phyloP scores from a whole-genome alignment of 92 coral and sea anemone genomes.

The Meandrina meandrites region DNA sequence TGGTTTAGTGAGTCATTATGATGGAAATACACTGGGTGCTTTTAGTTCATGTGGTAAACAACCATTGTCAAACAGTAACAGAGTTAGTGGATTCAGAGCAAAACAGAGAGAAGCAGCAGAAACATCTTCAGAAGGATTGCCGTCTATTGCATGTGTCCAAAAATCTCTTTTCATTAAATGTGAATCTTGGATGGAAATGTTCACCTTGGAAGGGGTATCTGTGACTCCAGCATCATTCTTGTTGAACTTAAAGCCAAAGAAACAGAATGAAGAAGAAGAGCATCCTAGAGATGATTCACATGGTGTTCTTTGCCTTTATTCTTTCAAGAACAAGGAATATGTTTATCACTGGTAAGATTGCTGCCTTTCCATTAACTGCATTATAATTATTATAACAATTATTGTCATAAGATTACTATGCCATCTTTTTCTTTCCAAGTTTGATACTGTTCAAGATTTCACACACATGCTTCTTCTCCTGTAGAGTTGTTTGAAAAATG shows the following conservation, averaged over 20 bases:
- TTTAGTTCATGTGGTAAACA: slow-evolving; percentile 8
- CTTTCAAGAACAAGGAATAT: slow-evolving; percentile 17
- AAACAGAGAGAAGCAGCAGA: slow-evolving; percentile 3
- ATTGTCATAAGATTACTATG: not conserved
- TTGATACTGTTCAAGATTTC: not conserved
- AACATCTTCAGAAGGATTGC: not conserved
- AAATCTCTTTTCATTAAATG: slow-evolving; percentile 34
- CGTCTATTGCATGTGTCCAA: not conserved
- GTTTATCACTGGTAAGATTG: slow-evolving; percentile 33
- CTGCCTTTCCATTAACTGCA: not conserved
- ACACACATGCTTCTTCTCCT: not conserved
- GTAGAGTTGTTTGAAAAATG: not conserved
- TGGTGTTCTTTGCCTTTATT: slow-evolving; percentile 59
- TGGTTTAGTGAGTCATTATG: slow-evolving; percentile 11
- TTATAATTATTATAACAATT: not conserved
- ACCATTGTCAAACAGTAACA: not conserved
- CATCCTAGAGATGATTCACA: slow-evolving; percentile 17
- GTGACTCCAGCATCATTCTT: slow-evolving; percentile 62
- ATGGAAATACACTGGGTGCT: slow-evolving; percentile 10
- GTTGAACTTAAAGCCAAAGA: slow-evolving; percentile 32
- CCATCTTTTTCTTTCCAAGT: not conserved
- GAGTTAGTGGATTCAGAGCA: slow-evolving; percentile 20
- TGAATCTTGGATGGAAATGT: slow-evolving; percentile 54
- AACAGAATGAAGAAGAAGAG: not conserved
- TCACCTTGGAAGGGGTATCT: slow-evolving; percentile 34